A percentile compares a stretch with the other conserved stretches of the same genome.
These are phyloP conservation scores for Scalopus aquaticus DNA, from an alignment of 2,113 vertebrate genomes.

Conservation along the genomic window DNA sequence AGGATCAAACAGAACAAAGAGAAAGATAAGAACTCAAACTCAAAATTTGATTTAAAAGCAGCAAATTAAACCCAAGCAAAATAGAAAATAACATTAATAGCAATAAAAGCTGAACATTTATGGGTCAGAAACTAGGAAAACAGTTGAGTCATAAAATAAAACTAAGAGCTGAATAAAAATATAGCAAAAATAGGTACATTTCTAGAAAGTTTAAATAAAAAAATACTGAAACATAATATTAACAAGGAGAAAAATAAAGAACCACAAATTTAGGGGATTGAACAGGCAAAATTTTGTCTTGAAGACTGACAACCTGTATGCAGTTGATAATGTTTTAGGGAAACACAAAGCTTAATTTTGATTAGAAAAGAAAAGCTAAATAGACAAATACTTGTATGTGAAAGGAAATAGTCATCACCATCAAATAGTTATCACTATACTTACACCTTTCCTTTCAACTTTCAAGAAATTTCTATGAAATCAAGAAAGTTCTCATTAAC, in stretches of 20 bases:
- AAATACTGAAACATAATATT: neutral
- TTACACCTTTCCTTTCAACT: neutral
- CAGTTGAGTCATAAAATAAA: neutral
- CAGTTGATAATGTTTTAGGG: neutral
- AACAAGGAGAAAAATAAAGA: neutral
- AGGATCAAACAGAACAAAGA: neutral
- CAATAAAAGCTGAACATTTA: neutral
- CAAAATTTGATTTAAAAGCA: neutral
- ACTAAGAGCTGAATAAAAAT: neutral
- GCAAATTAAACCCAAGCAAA: neutral
- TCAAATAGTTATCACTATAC: neutral
- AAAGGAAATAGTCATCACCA: neutral
- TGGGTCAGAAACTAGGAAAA: neutral
- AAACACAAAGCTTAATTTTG: neutral
- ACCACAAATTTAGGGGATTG: neutral
- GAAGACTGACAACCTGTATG: neutral
- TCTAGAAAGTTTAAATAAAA: neutral
- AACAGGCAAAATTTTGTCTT: neutral
- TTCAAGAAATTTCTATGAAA: neutral
- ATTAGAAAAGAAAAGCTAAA: neutral
- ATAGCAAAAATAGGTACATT: neutral
- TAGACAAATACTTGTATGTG: neutral
- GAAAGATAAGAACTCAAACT: neutral
- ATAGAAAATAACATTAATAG: neutral
- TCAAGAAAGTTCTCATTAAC: neutral